Percentiles rank a stretch among this genome's conserved stretches.
Evolutionary conservation across 2,113 vertebrate species (phyloP).

Genomic region (Catharus bicknelli): DNA sequence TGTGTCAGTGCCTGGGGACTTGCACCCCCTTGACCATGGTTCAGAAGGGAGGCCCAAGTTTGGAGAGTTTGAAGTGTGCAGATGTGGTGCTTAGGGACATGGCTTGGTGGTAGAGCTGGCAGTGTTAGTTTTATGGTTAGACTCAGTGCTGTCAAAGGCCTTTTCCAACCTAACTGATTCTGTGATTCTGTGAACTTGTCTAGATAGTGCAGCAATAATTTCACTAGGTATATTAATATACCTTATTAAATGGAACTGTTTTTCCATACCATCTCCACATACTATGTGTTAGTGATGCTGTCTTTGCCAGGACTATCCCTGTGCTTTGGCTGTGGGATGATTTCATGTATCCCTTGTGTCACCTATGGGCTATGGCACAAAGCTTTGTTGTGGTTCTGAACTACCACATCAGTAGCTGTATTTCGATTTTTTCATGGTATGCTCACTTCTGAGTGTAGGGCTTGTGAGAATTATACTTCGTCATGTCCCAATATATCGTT

Average conservation of each 20-base stretch:
- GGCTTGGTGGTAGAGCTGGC: background rate
- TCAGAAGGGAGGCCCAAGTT: background rate
- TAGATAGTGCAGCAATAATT: background rate
- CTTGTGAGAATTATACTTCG: background rate
- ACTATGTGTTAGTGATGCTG: background rate
- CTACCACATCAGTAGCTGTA: background rate
- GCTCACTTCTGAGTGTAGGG: background rate
- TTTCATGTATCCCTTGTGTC: background rate
- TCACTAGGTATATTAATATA: background rate
- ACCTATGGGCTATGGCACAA: background rate
- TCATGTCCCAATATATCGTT: rapidly evolving
- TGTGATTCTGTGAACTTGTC: background rate
- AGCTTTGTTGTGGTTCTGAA: background rate
- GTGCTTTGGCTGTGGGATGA: background rate
- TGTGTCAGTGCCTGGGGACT: rapidly evolving
- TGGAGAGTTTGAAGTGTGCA: background rate
- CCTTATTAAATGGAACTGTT: background rate
- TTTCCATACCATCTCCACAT: background rate
- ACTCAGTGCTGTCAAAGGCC: background rate
- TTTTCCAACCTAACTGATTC: background rate
- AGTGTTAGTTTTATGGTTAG: background rate
- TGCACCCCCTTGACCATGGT: rapidly evolving
- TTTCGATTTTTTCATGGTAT: background rate
- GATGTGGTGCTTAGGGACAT: background rate
- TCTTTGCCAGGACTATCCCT: background rate